These are phyloP conservation scores for Oriolus oriolus DNA, from an alignment of 2,113 vertebrate species.

Conservation along the genomic window DNA sequence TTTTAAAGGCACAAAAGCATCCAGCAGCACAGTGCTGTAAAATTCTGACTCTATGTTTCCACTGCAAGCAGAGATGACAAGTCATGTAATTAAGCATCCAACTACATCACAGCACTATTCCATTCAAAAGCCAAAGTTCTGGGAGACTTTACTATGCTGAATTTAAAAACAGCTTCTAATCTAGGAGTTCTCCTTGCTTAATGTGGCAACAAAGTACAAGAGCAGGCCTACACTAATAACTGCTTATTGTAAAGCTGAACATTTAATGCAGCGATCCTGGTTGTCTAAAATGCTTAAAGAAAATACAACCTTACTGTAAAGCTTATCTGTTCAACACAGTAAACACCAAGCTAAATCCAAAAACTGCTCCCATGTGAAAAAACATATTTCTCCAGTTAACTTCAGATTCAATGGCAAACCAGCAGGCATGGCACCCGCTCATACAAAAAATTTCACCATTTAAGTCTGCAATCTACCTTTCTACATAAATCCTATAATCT, in stretches of 20 bases:
- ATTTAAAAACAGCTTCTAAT: not conserved
- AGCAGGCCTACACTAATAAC: not conserved
- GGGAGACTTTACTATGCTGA: not conserved
- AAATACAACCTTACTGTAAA: not conserved
- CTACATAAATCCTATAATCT: not conserved
- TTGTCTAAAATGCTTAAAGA: not conserved
- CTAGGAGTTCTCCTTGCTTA: not conserved
- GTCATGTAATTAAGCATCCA: not conserved
- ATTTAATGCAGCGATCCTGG: fast-evolving
- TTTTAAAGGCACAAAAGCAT: not conserved
- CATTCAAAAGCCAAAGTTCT: not conserved
- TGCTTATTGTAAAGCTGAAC: not conserved
- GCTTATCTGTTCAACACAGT: not conserved
- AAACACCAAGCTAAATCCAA: not conserved
- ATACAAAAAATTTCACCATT: not conserved
- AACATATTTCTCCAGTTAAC: not conserved
- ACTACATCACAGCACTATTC: not conserved
- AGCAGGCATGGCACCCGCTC: not conserved
- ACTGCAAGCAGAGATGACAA: not conserved
- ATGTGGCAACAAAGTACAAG: not conserved
- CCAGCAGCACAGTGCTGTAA: not conserved
- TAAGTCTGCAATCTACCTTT: not conserved
- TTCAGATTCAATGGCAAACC: not conserved
- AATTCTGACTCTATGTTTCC: not conserved
- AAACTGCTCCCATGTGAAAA: not conserved